Conservation (phyloP, 2,888 invertebrate genomes). For the Cistogaster globosa region DNA sequence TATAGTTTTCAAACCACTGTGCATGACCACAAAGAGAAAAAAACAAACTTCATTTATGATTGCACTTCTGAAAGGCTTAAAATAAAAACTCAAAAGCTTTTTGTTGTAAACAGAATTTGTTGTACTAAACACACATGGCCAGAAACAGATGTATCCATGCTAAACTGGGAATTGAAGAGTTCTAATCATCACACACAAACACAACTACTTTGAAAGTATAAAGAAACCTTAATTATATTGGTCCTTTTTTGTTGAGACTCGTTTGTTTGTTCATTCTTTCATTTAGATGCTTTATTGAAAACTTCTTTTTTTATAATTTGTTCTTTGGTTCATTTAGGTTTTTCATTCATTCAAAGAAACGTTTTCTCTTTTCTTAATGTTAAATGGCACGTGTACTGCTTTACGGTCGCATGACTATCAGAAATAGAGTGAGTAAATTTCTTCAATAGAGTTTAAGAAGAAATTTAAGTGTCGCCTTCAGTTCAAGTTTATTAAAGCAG, state of each 20-base stretch:
- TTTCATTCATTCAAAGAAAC: conserved; percentile 55
- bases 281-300: neutral
- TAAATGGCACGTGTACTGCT: conserved; percentile 66
- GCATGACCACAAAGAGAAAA: no score
- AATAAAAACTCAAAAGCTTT: conserved; percentile 1
- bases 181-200: neutral
- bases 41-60: conserved; percentile 55
- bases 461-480: conserved; percentile 61
- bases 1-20: no score
- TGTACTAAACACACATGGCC: neutral
- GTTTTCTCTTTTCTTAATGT: conserved; percentile 42
- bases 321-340: conserved; percentile 57
- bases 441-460: conserved; percentile 47
- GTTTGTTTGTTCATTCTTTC: conserved; percentile 1
- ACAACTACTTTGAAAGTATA: neutral
- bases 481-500: conserved; percentile 16
- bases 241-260: neutral
- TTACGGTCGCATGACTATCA: conserved; percentile 22
- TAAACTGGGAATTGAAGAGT: no score
- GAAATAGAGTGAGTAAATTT: neutral
- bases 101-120: conserved; percentile 1
- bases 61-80: conserved; percentile 23
- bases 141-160: no score
- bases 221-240: conserved; percentile 22
- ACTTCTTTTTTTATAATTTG: conserved; percentile 12